phyloP scores from a whole-genome alignment of 2,888 invertebrate genomes.

The Mechanitis mazaeus region DNA sequence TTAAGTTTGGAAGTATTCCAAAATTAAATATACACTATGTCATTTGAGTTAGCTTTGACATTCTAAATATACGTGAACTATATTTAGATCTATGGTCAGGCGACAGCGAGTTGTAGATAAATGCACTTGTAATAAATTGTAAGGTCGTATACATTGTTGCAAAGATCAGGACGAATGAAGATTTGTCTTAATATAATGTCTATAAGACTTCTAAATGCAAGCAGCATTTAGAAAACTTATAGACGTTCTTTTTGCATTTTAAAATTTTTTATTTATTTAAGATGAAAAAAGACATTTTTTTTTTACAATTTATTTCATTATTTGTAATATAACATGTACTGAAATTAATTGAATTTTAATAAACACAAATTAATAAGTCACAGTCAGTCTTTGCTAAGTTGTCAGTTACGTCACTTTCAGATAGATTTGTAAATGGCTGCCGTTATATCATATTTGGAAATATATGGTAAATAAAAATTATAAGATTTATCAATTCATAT shows the following conservation, averaged over 20 bases:
- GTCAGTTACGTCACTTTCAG: too few relatives aligned
- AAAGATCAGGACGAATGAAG: slow-evolving; percentile 9
- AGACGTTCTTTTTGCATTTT: too few relatives aligned
- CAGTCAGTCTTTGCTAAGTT: too few relatives aligned
- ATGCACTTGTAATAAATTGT: slow-evolving; percentile 12
- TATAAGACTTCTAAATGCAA: background rate
- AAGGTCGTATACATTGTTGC: slow-evolving; percentile 8
- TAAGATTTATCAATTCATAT: background rate
- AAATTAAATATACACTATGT: slow-evolving; percentile 13
- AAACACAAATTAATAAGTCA: too few relatives aligned
- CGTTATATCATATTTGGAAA: background rate
- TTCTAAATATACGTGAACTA: slow-evolving; percentile 21
- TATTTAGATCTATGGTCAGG: slow-evolving; percentile 19
- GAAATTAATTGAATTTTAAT: too few relatives aligned
- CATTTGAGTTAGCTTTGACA: slow-evolving; percentile 13
- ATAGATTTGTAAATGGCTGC: background rate
- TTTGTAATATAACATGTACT: too few relatives aligned
- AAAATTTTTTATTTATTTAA: too few relatives aligned
- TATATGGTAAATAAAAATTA: background rate
- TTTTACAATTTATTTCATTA: too few relatives aligned
- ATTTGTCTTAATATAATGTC: background rate
- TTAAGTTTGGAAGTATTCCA: slow-evolving; percentile 12
- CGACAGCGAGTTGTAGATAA: slow-evolving; percentile 2
- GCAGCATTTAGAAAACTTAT: too few relatives aligned
- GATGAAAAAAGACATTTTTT: too few relatives aligned